Conservation (phyloP, 2,797 vertebrate genomes). For the Notamacropus eugenii region DNA sequence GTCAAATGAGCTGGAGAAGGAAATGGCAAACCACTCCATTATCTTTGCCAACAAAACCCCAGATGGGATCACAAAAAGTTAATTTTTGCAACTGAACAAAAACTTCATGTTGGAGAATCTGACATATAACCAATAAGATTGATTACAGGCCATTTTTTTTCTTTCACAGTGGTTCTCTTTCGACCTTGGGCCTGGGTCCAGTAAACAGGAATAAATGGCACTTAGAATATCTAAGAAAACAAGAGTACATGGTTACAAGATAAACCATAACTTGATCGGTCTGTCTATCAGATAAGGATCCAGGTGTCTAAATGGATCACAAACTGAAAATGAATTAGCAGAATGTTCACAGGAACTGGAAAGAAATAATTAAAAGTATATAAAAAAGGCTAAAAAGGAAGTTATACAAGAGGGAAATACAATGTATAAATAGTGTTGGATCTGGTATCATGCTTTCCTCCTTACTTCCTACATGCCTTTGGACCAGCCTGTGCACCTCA, state of each 20-base stretch:
- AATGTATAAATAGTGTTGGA: neutral
- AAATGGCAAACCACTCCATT: neutral
- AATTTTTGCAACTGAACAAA: neutral
- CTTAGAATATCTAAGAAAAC: slow-evolving; percentile 15
- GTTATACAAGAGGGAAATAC: neutral
- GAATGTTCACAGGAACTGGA: neutral
- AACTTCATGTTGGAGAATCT: neutral
- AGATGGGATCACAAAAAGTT: neutral
- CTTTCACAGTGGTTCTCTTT: neutral
- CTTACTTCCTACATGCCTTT: neutral
- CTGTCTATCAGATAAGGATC: neutral
- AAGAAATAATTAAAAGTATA: neutral
- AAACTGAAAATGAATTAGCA: neutral
- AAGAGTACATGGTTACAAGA: neutral
- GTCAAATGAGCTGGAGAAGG: neutral
- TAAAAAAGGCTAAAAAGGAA: neutral
- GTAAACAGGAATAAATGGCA: slow-evolving; percentile 17
- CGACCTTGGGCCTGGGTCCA: neutral
- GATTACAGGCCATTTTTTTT: neutral
- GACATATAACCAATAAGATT: neutral
- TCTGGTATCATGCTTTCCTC: neutral
- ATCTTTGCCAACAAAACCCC: neutral
- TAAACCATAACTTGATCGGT: neutral
- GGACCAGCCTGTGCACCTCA: neutral
- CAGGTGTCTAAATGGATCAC: neutral